Evolutionary conservation across 2,888 invertebrate genomes (phyloP), one percentile per base, ranked within the genome.

Genomic region (Acleris laterana): DNA sequence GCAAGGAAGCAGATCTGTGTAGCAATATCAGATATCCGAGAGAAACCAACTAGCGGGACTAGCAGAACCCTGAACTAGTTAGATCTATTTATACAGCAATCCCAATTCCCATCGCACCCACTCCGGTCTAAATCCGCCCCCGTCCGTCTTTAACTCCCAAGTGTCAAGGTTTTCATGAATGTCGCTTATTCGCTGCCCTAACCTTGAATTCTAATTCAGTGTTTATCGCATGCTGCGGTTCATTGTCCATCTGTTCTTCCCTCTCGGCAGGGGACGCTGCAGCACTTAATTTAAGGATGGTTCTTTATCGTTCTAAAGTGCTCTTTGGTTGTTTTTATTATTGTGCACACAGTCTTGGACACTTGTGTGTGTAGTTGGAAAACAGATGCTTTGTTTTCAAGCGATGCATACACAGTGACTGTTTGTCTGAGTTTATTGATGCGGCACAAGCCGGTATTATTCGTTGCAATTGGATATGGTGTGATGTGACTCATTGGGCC

Each of bases 201-300:
- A 60, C 75, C 76, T 75, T 74, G 72, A 61, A 62, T 63, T 67
- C 67, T 71, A 75, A 75, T 71, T 73, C 62, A 68, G 71, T 63
- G 68, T 74, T 72, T 74, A 72, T 77, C 68, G 65, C 70, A 50
- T 48, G 56, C 70, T 19, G 68, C 71, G 72, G 71, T 63, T 59
- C 59, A 55, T 22, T 32, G 58, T 11, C 55, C 68, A 55, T 19
- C 49, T n/a, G 25, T 5, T 20, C 7, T 59, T 49, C 16, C 32
- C 46, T 5, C 53, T 53, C 22, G 6, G 32, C 52, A 51, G 53
- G 59, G 48, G 13, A 48, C 42, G 22, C 25, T 42, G 42, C 9
- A 42, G 19, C 46, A 46, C 13, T 17, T 2, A 46, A n/a, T 7
- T n/a, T 17, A 46, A 6, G n/a, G 6, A 38, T 38, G 11, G 11